These are phyloP conservation scores for Hypotaenidia okinawae DNA, from an alignment of 2,797 vertebrate genomes.

Conservation along the genomic window DNA sequence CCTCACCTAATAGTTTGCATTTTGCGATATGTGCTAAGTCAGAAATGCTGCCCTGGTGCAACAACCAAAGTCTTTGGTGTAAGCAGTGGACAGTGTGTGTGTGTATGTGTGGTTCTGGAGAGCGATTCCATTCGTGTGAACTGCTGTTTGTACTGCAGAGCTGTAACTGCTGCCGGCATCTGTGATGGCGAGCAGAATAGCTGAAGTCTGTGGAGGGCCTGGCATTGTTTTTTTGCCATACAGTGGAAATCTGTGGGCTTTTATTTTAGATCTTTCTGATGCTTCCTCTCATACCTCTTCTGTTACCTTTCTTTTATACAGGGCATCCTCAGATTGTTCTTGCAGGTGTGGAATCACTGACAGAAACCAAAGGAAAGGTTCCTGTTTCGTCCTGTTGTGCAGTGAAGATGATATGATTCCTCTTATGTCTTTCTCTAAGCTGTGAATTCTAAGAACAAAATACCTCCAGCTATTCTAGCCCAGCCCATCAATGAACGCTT, in stretches of 20 bases:
- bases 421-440: not conserved
- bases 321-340: not conserved
- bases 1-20: not conserved
- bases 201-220: not conserved
- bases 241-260: accelerated
- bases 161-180: accelerated
- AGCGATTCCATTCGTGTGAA: accelerated
- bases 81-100: not conserved
- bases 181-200: not conserved
- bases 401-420: not conserved
- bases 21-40: not conserved
- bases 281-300: not conserved
- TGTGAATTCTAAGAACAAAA: not conserved
- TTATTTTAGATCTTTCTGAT: not conserved
- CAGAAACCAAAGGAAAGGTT: not conserved
- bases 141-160: not conserved
- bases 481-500: not conserved
- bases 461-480: not conserved
- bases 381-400: not conserved
- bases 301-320: not conserved
- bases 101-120: not conserved
- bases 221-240: not conserved
- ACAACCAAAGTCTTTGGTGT: not conserved
- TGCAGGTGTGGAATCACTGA: not conserved
- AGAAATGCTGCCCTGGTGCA: not conserved